phyloP scores from a whole-genome alignment of 1,140 invertebrate genomes.

The Polypedilum vanderplanki region DNA sequence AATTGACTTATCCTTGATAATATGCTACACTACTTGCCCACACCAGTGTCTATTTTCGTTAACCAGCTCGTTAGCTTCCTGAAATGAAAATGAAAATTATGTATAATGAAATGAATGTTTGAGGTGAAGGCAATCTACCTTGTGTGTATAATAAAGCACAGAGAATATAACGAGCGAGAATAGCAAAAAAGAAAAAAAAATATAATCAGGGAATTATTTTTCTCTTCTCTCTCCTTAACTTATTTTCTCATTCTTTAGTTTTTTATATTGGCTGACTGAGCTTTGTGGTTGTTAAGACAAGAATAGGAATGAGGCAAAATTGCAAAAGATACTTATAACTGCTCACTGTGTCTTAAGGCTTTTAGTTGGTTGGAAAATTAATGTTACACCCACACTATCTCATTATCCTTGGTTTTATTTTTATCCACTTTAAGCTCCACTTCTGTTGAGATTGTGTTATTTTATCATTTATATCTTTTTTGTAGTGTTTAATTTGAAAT shows the following conservation, averaged over 20 bases:
- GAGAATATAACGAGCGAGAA: neutral
- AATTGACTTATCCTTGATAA: too few relatives aligned
- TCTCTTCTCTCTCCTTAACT: neutral
- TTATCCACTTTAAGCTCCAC: too few relatives aligned
- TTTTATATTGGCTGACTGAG: constrained; percentile 7
- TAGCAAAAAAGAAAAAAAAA: neutral
- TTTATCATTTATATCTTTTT: too few relatives aligned
- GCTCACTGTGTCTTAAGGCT: neutral
- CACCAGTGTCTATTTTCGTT: neutral
- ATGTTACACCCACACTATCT: neutral
- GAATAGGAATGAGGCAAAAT: neutral
- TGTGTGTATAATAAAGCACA: constrained; percentile 13
- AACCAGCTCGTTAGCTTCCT: constrained; percentile 16
- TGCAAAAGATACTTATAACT: neutral
- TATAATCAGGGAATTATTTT: neutral
- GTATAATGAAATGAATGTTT: too few relatives aligned
- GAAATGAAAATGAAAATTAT: constrained; percentile 4
- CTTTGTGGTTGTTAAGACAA: neutral
- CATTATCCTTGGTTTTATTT: too few relatives aligned
- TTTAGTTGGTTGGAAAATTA: neutral
- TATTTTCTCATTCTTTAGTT: neutral
- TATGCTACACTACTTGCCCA: too few relatives aligned
- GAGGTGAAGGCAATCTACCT: neutral
- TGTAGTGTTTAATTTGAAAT: too few relatives aligned
- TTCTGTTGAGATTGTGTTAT: too few relatives aligned